Base-by-base conservation (phyloP, 2,113 vertebrate genomes). In the Tichodroma muraria region DNA sequence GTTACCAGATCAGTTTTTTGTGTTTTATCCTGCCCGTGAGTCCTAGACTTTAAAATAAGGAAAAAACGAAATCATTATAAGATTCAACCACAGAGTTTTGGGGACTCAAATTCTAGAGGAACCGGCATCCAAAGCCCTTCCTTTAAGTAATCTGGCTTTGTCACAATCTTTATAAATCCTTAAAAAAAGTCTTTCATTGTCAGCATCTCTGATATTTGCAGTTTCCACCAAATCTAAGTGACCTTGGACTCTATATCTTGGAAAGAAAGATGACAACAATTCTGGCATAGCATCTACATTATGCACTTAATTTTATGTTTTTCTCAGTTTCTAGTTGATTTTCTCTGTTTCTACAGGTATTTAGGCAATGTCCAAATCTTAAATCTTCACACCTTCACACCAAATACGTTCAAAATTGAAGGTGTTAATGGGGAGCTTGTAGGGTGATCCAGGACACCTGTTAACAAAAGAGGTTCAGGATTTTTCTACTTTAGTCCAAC, bases 121-220 rank as follows among this genome's bases (percentile, higher is more conserved):
- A 53, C 38, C 42, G 69, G 61, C 63, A 84, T 59, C 57, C 79
- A 88, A 93, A 94, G n/a, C 71, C 38, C 44, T 79, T 72, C 15
- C 23, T 86, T 93, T 93, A 28, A 72, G 31, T 53, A 61, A 92
- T 56, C 45, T 84, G 64, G 56, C 37, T 89, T 71, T 88, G 35
- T 65, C 42, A 89, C 30, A 88, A 60, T 63, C 30, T 77, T 73
- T 64, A 54, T 25, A 90, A 88, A 75, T n/a, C 8, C 27, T 80
- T 45, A 6, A 7, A 80, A 69, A 69, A 47, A 35, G 6, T 33
- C n/a, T 84, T 85, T 88, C 24, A 35, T 63, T 82, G 70, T 78
- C 56, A 92, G 86, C 86, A 83, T 96, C 93, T 97, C 95, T 97
- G 88, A 92, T 89, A 91, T 79, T 90, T 94, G 61, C 81, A 56